These are phyloP conservation scores for Pyrgilauda ruficollis DNA, from an alignment of 2,113 vertebrate genomes.

Conservation along the genomic window DNA sequence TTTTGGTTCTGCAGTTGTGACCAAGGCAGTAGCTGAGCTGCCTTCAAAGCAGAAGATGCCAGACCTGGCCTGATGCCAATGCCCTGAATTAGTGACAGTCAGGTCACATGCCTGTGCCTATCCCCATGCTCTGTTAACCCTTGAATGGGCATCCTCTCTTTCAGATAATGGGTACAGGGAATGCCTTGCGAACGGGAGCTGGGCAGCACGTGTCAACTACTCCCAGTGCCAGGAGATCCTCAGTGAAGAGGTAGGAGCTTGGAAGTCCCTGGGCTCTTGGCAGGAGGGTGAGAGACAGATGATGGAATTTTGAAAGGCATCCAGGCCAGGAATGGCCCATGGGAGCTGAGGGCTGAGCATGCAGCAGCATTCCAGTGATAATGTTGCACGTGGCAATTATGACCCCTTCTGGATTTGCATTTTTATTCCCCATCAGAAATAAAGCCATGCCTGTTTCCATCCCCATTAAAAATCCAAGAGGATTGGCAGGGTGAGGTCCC, in stretches of 20 bases:
- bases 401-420: not conserved
- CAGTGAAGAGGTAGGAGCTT: conserved; percentile 78
- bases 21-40: not conserved
- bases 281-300: not conserved
- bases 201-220: conserved; percentile 85
- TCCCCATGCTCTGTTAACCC: not conserved
- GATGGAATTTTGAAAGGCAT: not conserved
- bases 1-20: not conserved
- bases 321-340: not conserved
- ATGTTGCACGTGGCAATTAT: not conserved
- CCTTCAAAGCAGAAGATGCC: not conserved
- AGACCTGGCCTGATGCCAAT: not conserved
- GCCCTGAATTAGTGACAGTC: not conserved
- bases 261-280: not conserved
- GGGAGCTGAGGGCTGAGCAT: not conserved
- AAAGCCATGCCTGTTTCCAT: not conserved
- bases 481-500: not conserved
- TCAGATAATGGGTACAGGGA: conserved; percentile 87
- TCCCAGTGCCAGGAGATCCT: conserved; percentile 88
- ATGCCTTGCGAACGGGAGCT: conserved; percentile 83
- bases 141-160: not conserved
- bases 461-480: not conserved
- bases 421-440: not conserved
- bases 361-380: not conserved
- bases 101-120: not conserved